These are phyloP conservation scores for Capromys pilorides DNA, from an alignment of 2,797 vertebrate genomes.

Conservation along the genomic window DNA sequence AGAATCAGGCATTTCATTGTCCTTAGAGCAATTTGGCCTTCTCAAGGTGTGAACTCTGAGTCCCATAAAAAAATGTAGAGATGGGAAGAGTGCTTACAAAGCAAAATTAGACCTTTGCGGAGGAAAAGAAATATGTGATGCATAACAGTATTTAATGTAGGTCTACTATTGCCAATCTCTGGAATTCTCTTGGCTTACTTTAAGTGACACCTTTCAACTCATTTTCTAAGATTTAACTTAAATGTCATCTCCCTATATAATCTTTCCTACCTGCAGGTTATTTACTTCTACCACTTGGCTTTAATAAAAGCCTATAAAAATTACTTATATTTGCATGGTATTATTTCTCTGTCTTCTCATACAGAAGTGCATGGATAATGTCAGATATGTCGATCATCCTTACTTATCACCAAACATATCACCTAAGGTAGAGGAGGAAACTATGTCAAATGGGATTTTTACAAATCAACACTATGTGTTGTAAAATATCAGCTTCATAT, in stretches of 20 bases:
- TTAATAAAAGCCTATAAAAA: constrained; percentile 26
- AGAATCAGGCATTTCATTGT: constrained; percentile 20
- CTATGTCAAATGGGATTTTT: neutral
- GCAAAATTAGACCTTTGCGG: neutral
- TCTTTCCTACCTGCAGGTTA: neutral
- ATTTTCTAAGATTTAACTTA: constrained; percentile 41
- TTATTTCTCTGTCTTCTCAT: neutral
- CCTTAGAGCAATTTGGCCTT: neutral
- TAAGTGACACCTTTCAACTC: neutral
- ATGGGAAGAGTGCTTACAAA: neutral
- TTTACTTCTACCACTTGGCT: neutral
- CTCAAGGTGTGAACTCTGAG: neutral
- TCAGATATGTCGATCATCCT: neutral
- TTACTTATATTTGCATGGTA: neutral
- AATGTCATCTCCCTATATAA: neutral
- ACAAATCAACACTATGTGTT: neutral
- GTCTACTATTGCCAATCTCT: neutral
- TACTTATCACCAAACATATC: neutral
- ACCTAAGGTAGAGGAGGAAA: neutral
- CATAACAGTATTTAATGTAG: neutral
- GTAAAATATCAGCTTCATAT: neutral
- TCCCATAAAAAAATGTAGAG: neutral
- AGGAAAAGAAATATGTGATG: neutral
- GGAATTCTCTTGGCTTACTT: constrained; percentile 1
- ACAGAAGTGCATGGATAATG: neutral